A percentile compares a stretch with the other conserved stretches of the same genome.
Evolutionary conservation across 2,113 vertebrate genomes (phyloP).

Genomic region (Albula goreensis): DNA sequence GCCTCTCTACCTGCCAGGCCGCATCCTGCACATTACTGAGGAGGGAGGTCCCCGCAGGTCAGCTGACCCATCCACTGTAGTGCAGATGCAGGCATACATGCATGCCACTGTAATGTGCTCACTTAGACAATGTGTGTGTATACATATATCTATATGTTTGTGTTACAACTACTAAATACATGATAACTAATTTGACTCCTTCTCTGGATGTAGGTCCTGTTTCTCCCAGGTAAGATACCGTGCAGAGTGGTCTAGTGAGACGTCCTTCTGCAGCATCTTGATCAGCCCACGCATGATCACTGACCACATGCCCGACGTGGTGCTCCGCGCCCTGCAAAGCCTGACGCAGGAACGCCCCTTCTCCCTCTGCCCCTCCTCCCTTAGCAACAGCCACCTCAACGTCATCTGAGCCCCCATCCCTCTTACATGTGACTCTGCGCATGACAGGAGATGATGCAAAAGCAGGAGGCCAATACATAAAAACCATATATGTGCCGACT

Average conservation of each 20-base stretch:
- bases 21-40: constrained; percentile 84
- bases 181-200: no score
- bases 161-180: neutral
- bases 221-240: constrained; percentile 77
- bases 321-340: constrained; percentile 77
- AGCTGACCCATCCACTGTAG: constrained; percentile 25
- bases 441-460: neutral
- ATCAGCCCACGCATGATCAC: constrained; percentile 92
- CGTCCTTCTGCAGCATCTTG: constrained; percentile 80
- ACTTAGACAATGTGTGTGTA: neutral
- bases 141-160: neutral
- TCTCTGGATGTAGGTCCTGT: constrained; percentile 69
- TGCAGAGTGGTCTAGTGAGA: constrained; percentile 79
- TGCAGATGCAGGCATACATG: neutral
- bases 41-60: constrained; percentile 80
- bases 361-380: constrained; percentile 71
- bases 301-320: constrained; percentile 89
- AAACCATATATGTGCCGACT: neutral
- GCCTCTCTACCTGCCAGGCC: constrained; percentile 85
- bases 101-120: neutral
- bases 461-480: neutral
- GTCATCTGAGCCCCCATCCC: constrained; percentile 52
- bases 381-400: constrained; percentile 58
- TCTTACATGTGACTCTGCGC: neutral
- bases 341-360: constrained; percentile 69